phyloP scores from a whole-genome alignment of 2,888 invertebrate genomes.

The Eupithecia inturbata region DNA sequence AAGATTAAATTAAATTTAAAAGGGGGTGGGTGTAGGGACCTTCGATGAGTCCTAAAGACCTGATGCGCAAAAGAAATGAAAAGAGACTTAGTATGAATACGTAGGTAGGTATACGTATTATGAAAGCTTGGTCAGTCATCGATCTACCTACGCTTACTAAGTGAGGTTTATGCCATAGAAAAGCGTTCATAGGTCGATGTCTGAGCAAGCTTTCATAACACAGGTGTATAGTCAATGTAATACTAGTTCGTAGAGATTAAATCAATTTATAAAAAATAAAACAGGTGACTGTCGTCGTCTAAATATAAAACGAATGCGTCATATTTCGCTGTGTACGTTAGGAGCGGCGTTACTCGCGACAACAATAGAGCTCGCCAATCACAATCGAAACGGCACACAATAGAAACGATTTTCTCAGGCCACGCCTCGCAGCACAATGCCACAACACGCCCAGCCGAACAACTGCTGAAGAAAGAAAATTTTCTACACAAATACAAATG shows the following conservation, averaged over 20 bases:
- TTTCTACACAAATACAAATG: constrained; percentile 78
- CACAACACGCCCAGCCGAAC: constrained; percentile 75
- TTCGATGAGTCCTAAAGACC: neutral
- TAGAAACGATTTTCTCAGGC: constrained; percentile 74
- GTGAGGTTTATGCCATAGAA: no score
- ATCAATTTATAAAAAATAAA: constrained; percentile 20
- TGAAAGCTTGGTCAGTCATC: no score
- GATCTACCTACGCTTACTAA: no score
- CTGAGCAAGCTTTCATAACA: no score
- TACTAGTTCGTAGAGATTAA: neutral
- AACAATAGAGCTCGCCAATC: constrained; percentile 78
- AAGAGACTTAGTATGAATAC: neutral
- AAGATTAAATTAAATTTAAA: neutral
- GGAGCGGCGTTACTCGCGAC: constrained; percentile 35
- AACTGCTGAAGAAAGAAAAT: constrained; percentile 77
- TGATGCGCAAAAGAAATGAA: neutral
- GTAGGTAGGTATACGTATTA: no score
- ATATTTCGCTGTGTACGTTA: constrained; percentile 45
- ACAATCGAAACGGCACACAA: constrained; percentile 70
- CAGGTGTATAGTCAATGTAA: neutral
- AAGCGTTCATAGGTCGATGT: no score
- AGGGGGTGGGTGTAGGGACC: neutral
- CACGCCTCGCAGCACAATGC: constrained; percentile 77
- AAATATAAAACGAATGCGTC: constrained; percentile 44
- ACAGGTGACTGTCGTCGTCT: constrained; percentile 17